Percentiles rank a stretch among this genome's conserved stretches.
These are phyloP conservation scores for Tinea trinotella DNA, from an alignment of 2,888 invertebrate species.

Conservation along the genomic window DNA sequence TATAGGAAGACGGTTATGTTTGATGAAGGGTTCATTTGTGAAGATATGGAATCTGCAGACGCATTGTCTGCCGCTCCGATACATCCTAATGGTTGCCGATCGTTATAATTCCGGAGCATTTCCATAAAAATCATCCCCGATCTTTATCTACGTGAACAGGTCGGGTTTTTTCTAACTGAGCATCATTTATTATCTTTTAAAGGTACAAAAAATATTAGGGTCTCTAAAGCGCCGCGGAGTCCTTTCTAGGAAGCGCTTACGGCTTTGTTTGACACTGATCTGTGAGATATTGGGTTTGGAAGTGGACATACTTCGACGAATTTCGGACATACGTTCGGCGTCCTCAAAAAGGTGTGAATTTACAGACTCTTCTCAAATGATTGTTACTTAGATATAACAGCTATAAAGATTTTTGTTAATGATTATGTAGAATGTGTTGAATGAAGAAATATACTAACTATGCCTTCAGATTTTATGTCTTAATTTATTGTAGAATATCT, in stretches of 20 bases:
- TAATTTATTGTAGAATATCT: neutral
- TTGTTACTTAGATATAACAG: neutral
- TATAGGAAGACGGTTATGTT: neutral
- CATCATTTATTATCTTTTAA: slow-evolving; percentile 70
- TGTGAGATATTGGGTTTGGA: slow-evolving; percentile 45
- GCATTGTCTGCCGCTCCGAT: slow-evolving; percentile 65
- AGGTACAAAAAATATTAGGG: slow-evolving; percentile 58
- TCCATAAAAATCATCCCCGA: slow-evolving; percentile 69
- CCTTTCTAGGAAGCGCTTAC: slow-evolving; percentile 63
- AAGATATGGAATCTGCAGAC: slow-evolving; percentile 46
- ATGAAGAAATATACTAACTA: neutral
- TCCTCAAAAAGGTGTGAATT: slow-evolving; percentile 58
- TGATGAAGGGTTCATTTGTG: slow-evolving; percentile 6
- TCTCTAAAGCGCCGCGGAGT: slow-evolving; percentile 64
- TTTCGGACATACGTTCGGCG: slow-evolving; percentile 34
- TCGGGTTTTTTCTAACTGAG: slow-evolving; percentile 63
- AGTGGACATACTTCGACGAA: slow-evolving; percentile 45
- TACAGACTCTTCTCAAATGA: slow-evolving; percentile 35
- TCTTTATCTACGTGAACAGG: slow-evolving; percentile 68
- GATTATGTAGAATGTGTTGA: neutral
- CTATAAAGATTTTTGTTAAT: neutral
- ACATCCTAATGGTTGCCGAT: slow-evolving; percentile 67
- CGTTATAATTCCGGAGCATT: slow-evolving; percentile 68
- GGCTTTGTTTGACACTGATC: slow-evolving; percentile 67
- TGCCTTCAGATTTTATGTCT: neutral